phyloP scores from a whole-genome alignment of 37 sponge, comb jelly and placozoan species.

The Petrosia ficiformis region DNA sequence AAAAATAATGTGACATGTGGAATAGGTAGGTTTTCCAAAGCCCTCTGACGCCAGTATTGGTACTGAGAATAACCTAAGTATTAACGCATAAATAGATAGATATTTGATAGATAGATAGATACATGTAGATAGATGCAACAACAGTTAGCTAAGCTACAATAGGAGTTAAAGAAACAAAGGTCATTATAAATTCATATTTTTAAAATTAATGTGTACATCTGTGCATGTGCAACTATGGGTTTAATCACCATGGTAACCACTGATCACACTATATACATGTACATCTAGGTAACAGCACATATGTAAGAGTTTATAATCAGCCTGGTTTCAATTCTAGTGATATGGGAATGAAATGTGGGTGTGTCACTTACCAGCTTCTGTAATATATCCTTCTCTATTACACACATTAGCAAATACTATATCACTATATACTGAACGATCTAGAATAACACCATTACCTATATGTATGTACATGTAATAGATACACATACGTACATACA shows the following conservation, averaged over 20 bases:
- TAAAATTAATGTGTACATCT: no score
- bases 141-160: neutral
- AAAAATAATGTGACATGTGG: conserved; percentile 74
- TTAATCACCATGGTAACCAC: no score
- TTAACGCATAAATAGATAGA: neutral
- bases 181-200: neutral
- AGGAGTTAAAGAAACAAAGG: neutral
- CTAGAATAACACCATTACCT: conserved; percentile 77
- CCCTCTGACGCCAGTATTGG: conserved; percentile 35
- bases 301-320: no score
- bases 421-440: conserved; percentile 89
- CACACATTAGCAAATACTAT: conserved; percentile 89
- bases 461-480: neutral
- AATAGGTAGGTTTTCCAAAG: conserved; percentile 43
- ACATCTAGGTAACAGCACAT: no score
- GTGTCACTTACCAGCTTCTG: conserved; percentile 45
- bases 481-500: neutral
- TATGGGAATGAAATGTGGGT: neutral
- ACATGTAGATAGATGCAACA: conserved; percentile 5
- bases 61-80: conserved; percentile 68
- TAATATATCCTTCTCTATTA: conserved; percentile 68
- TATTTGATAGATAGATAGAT: conserved; percentile 46
- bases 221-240: no score
- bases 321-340: no score
- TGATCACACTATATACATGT: no score